A percentile compares a stretch with the other conserved stretches of the same genome.
Conservation (phyloP, 2,797 vertebrate genomes). For the Sparidentex hasta region DNA sequence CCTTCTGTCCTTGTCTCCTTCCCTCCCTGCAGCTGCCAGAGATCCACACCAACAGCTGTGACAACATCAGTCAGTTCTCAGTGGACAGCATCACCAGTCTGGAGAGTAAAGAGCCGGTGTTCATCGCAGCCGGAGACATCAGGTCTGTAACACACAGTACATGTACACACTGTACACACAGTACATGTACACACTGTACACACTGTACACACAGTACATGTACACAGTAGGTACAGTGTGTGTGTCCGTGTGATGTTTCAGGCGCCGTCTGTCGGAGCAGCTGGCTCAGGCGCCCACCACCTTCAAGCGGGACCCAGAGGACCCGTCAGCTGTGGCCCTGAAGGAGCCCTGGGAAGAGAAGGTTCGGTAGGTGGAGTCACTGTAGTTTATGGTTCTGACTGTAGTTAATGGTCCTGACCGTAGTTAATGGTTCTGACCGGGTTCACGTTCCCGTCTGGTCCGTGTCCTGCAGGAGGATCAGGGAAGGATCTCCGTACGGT, state of each 20-base stretch:
- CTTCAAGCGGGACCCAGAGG: constrained; percentile 95
- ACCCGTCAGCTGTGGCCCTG: constrained; percentile 95
- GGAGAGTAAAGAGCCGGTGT: constrained; percentile 96
- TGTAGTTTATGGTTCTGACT: neutral
- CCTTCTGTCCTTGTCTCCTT: neutral
- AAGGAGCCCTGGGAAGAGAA: constrained; percentile 99
- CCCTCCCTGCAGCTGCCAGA: constrained; percentile 88
- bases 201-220: too few relatives aligned
- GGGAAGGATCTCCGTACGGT: constrained; percentile 94
- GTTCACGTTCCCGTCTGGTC: too few relatives aligned
- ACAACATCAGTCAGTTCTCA: constrained; percentile 99
- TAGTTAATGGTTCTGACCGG: neutral
- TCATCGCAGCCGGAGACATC: constrained; percentile 97
- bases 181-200: neutral
- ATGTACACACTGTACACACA: neutral
- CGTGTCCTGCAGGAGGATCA: constrained; percentile 88
- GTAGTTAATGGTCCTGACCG: neutral
- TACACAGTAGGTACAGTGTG: neutral
- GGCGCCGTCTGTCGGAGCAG: constrained; percentile 95
- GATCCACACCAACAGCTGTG: constrained; percentile 95
- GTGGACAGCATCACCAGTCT: constrained; percentile 98
- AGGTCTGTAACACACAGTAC: constrained; percentile 79
- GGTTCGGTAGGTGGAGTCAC: constrained; percentile 86
- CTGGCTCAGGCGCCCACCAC: constrained; percentile 94
- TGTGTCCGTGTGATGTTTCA: constrained; percentile 53